These are phyloP conservation scores for Amphipoea lucens DNA, from an alignment of 2,888 invertebrate genomes.

Conservation along the genomic window DNA sequence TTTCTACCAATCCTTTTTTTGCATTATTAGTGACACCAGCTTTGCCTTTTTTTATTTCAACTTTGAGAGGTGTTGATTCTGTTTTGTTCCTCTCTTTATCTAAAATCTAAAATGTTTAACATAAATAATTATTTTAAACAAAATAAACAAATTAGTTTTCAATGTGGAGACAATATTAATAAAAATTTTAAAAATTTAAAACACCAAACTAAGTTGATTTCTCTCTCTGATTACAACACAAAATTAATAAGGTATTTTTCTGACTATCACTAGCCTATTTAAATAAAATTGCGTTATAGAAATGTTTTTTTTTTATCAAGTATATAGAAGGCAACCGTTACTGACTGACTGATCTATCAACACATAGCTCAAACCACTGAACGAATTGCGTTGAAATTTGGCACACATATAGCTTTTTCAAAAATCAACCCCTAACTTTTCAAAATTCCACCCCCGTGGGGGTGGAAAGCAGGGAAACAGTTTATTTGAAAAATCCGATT, in stretches of 20 bases:
- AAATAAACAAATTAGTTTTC: background rate
- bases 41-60: conserved; percentile 70
- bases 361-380: too few species aligned
- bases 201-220: background rate
- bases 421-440: too few species aligned
- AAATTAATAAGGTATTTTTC: background rate
- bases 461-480: too few species aligned
- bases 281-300: background rate
- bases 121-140: background rate
- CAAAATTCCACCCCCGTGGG: too few species aligned
- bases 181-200: background rate
- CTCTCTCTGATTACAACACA: background rate
- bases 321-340: too few species aligned
- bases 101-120: conserved; percentile 29
- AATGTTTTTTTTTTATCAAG: background rate
- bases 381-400: too few species aligned
- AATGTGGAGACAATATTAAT: background rate
- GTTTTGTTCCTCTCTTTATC: conserved; percentile 34
- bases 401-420: too few species aligned
- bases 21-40: conserved; percentile 58
- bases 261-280: background rate
- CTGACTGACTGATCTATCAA: too few species aligned
- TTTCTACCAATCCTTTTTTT: conserved; percentile 57
- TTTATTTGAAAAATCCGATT: too few species aligned
- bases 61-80: conserved; percentile 53